Evolutionary conservation across 2,113 vertebrate species (phyloP), one percentile per base, ranked within the genome.

Genomic region (Dicerorhinus sumatrensis): DNA sequence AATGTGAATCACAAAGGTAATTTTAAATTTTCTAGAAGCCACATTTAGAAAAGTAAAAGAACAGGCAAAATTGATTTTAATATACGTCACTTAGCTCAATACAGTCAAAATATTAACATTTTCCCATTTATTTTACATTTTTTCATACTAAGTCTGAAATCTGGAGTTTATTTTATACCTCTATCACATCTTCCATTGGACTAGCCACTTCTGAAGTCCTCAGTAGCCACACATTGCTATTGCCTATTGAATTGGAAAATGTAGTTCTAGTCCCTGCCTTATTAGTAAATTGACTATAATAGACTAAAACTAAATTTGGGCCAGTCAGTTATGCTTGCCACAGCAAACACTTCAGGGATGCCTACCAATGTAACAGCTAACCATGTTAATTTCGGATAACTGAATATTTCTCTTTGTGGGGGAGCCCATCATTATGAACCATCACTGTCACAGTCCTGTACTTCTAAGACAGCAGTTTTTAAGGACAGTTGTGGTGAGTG

Each of bases 11-110:
- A 82, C 12, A 9, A 3, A 18, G 8, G 20, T 29, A 54, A 85
- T 62, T 94, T 18, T 18, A 72, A 23, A 39, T 91, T 93, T 93
- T 86, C 67, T 77, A 92, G 58, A 90, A 62, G 33, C 48, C 42
- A 62, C 10, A 27, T 89, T 77, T 31, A 82, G 84, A 93, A 85
- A 36, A 20, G 42, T 48, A 62, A 54, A 96, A 73, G 18, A 67
- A 73, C 23, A 73, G 62, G 29, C 9, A 91, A 70, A 31, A 42
- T 29, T 83, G 65, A 65, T 80, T 54, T 69, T 17, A 54, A n/a
- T 13, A 11, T 58, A 46, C 62, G 46, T 81, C n/a, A 69, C 11
- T 16, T 75, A 79, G 73, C 33, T 3, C 27, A 27, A 2, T 3
- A 36, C n/a, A 83, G 13, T n/a, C 42, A 63, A 73, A 60, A 63